Evolutionary conservation across 2,797 vertebrate genomes (phyloP).

Genomic region (Poeciliopsis infans): DNA sequence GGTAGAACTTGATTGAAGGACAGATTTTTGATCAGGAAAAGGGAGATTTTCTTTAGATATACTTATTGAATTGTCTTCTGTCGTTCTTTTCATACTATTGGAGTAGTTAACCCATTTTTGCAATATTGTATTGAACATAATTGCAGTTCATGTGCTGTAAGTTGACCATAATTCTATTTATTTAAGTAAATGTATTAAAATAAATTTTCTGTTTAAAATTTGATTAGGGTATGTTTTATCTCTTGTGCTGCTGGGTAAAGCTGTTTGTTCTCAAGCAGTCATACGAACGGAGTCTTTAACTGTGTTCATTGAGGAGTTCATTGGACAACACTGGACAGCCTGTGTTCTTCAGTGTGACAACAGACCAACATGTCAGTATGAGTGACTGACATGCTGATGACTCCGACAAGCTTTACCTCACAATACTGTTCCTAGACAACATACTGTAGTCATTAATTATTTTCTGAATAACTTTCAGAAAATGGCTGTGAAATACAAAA

Average conservation of each 20-base stretch:
- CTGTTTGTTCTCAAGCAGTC: conserved; percentile 10
- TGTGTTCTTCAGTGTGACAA: conserved; percentile 41
- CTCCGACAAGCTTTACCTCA: conserved; percentile 61
- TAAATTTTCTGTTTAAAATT: neutral
- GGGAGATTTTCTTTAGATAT: conserved; percentile 15
- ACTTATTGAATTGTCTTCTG: conserved; percentile 13
- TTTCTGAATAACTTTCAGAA: conserved; percentile 58
- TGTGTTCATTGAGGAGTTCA: neutral
- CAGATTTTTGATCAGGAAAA: conserved; percentile 4
- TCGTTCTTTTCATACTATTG: conserved; percentile 13
- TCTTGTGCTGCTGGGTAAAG: conserved; percentile 24
- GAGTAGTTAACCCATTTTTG: conserved; percentile 26
- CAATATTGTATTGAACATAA: conserved; percentile 31
- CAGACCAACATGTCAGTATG: conserved; percentile 52
- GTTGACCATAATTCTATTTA: neutral
- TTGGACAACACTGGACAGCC: too few relatives aligned
- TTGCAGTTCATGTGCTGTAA: neutral
- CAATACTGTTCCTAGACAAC: conserved; percentile 68
- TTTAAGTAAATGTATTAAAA: neutral
- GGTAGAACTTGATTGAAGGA: neutral
- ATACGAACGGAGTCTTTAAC: conserved; percentile 28
- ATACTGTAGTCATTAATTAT: conserved; percentile 38
- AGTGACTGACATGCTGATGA: conserved; percentile 54
- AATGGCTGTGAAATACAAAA: conserved; percentile 56
- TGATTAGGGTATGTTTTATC: conserved; percentile 2